These are phyloP conservation scores for Ara ararauna DNA, from an alignment of 2,797 vertebrate species.

Conservation along the genomic window DNA sequence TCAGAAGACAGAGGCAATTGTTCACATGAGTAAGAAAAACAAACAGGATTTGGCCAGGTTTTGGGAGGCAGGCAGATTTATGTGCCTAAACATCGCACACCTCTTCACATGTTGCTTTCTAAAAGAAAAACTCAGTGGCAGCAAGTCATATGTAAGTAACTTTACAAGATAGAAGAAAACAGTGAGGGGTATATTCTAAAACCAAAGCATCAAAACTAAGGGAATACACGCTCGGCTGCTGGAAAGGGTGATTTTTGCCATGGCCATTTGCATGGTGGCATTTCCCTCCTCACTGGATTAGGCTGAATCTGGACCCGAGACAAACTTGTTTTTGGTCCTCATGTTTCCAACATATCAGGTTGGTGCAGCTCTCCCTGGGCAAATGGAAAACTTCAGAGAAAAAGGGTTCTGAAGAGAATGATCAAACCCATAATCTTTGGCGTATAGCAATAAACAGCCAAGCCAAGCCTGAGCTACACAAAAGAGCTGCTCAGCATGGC, in stretches of 20 bases:
- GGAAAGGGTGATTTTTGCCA: not conserved
- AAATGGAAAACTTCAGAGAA: not conserved
- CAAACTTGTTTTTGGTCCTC: accelerated
- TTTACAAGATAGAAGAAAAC: not conserved
- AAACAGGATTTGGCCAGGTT: not conserved
- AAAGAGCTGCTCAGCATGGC: not conserved
- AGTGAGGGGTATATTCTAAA: not conserved
- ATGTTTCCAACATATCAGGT: not conserved
- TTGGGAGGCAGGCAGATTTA: not conserved
- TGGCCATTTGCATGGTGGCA: not conserved
- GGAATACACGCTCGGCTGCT: not conserved
- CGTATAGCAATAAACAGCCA: slow-evolving; percentile 13
- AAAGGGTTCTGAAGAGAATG: slow-evolving; percentile 21
- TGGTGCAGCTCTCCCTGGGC: not conserved
- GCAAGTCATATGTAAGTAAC: not conserved
- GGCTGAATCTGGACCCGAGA: accelerated
- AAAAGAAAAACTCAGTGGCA: not conserved
- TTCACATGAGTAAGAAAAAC: not conserved
- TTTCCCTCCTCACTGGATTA: accelerated
- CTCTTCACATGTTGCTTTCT: not conserved
- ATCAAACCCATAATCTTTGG: slow-evolving; percentile 38
- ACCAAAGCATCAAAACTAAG: not conserved
- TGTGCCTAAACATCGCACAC: not conserved
- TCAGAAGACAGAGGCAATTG: not conserved
- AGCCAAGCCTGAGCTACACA: not conserved